Evolutionary conservation across 2,113 vertebrate species (phyloP).

Genomic region (human (Homo sapiens)): DNA sequence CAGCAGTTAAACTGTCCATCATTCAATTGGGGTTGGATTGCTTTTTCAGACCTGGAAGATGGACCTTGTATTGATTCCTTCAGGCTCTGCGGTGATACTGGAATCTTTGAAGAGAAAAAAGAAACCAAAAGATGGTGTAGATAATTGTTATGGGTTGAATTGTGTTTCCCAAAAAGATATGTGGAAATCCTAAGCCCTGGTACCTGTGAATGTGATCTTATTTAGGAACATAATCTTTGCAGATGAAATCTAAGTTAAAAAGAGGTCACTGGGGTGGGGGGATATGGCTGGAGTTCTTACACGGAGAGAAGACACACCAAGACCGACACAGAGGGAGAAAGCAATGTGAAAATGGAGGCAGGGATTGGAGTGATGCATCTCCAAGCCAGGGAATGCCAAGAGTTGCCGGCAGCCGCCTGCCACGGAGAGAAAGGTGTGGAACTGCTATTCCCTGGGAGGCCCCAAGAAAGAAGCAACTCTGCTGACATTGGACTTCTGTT

Average conservation of each 20-base stretch:
- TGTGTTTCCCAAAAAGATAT: background rate
- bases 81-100: accelerated
- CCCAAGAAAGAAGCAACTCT: background rate
- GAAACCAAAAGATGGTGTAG: background rate
- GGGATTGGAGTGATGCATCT: accelerated
- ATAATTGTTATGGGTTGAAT: background rate
- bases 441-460: background rate
- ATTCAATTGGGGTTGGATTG: background rate
- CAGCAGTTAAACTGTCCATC: background rate
- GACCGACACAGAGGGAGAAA: background rate
- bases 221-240: background rate
- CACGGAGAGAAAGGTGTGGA: accelerated
- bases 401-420: accelerated
- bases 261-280: background rate
- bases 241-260: background rate
- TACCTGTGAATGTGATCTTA: background rate
- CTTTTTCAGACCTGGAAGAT: background rate
- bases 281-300: too few relatives aligned
- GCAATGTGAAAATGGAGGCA: accelerated
- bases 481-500: too few relatives aligned
- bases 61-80: background rate
- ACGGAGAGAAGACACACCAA: background rate
- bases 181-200: background rate
- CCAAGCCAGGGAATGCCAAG: accelerated
- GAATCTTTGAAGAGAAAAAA: background rate